Evolutionary conservation across 1,140 invertebrate genomes (phyloP).

Genomic region (Lysiphlebus fabarum): DNA sequence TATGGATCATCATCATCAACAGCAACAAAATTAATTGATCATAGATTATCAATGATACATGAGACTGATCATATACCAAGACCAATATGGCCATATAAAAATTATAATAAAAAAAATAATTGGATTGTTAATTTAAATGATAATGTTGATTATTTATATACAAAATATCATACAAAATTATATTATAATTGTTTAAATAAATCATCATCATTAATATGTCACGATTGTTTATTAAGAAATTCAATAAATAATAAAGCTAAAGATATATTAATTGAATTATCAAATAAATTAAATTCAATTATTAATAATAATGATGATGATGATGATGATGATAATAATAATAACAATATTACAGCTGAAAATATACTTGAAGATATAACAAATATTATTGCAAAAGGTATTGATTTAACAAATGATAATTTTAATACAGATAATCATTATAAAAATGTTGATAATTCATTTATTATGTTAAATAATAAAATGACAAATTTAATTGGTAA

Average conservation of each 20-base stretch:
- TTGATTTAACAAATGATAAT: slow-evolving; percentile 40
- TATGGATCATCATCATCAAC: slow-evolving; percentile 24
- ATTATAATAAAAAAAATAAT: slow-evolving; percentile 24
- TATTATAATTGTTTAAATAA: neutral
- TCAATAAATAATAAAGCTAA: slow-evolving; percentile 5
- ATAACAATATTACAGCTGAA: slow-evolving; percentile 42
- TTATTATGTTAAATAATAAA: no score
- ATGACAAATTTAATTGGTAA: slow-evolving; percentile 35
- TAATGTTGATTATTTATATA: slow-evolving; percentile 30
- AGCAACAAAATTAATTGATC: slow-evolving; percentile 12
- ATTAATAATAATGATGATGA: slow-evolving; percentile 46
- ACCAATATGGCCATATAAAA: slow-evolving; percentile 39
- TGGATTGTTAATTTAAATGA: slow-evolving; percentile 25
- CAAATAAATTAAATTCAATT: slow-evolving; percentile 50
- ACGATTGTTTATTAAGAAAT: neutral
- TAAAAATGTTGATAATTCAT: no score
- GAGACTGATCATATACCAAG: slow-evolving; percentile 40
- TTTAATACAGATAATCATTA: slow-evolving; percentile 38
- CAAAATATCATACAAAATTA: slow-evolving; percentile 15
- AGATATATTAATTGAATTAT: slow-evolving; percentile 50
- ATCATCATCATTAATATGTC: neutral
- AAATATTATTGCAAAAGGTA: slow-evolving; percentile 44
- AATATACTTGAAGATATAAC: slow-evolving; percentile 51
- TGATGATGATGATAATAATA: slow-evolving; percentile 50
- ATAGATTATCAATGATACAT: slow-evolving; percentile 36